Evolutionary conservation across 2,113 vertebrate genomes (phyloP), one percentile per base, ranked within the genome.

Genomic region (Oreotrochilus melanogaster): DNA sequence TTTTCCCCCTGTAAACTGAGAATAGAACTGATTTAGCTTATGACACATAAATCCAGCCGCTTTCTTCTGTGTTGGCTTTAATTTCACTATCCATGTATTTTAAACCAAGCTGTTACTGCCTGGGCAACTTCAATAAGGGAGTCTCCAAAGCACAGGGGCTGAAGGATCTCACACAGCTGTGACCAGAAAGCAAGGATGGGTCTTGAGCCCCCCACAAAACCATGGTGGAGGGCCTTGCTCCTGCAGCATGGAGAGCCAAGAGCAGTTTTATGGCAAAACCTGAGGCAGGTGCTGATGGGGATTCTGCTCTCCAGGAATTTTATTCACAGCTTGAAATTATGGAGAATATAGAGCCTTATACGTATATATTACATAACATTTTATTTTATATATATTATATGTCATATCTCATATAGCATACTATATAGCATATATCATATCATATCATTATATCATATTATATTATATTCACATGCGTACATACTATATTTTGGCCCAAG

Each of bases 131-230:
- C 61, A 33, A 58, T 54, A 54, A 66, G 56, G 50, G 92, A 62
- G 31, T 35, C 31, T 60, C 19, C 48, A 37, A 80, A 35, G 50
- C 18, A 33, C 0, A 0, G 9, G 9, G 18, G 9, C 24, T 62
- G 45, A 78, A 31, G 19, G 33, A 65, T 22, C 4, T 23, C 16
- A 27, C 18, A 39, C 0, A 0, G 31, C 42, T 45, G 35, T 67
- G 31, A 50, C 5, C 3, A 1, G 33, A 16, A 58, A 76, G 24
- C 0, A 2, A 2, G 5, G 17, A 8, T 64, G 62, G 7, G 12
- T 48, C 28, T 51, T 0, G 0, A 58, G 13, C 19, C 56, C 21
- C 24, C n/a, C 24, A 12, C 0, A 4, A 54, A 58, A 23, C 27
- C 2, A 2, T 2, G 4, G n/a, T 0, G 2, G 35, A 67, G 25